phyloP scores from a whole-genome alignment of 2,888 invertebrate species.

The Tipula helvola region DNA sequence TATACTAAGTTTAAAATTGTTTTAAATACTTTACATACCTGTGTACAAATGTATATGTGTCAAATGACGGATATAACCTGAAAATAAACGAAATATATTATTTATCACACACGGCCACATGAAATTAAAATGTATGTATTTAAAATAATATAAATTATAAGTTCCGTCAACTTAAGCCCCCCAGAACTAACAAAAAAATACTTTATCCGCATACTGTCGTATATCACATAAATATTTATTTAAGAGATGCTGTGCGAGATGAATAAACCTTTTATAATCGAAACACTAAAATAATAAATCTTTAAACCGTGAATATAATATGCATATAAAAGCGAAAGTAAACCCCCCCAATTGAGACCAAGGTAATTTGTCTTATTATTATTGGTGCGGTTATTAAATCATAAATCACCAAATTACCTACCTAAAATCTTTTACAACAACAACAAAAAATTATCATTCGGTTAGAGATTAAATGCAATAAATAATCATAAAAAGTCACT shows the following conservation, averaged over 20 bases:
- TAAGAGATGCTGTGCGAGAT: neutral
- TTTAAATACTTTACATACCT: no score
- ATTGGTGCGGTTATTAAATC: neutral
- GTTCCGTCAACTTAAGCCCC: neutral
- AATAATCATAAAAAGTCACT: neutral
- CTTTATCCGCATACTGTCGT: neutral
- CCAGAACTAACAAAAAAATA: neutral
- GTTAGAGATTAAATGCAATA: neutral
- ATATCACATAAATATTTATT: neutral
- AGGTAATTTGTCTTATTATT: neutral
- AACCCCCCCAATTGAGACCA: neutral
- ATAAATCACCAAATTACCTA: neutral
- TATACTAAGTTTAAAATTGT: no score
- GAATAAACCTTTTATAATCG: neutral
- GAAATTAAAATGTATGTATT: neutral
- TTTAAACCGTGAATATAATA: neutral
- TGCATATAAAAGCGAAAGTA: neutral
- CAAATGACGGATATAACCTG: neutral
- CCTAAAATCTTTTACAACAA: neutral
- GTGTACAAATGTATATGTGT: neutral
- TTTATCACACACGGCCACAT: neutral
- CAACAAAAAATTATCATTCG: neutral
- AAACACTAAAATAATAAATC: neutral
- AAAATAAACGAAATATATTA: neutral
- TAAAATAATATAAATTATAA: neutral